phyloP scores from a whole-genome alignment of 2,888 invertebrate species.

The Hirtodrosophila trivittata region DNA sequence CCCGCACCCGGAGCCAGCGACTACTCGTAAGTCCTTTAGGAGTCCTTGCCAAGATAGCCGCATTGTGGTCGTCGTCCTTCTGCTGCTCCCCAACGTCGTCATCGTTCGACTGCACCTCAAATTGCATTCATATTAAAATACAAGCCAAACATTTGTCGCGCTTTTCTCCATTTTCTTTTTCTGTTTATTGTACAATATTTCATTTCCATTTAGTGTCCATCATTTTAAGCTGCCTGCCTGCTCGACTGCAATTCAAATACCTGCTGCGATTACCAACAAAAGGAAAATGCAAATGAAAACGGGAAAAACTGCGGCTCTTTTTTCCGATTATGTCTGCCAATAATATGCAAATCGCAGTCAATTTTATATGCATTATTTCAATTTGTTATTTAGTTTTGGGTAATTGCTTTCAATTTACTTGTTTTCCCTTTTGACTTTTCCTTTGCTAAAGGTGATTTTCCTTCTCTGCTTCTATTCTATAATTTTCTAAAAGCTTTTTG shows the following conservation, averaged over 20 bases:
- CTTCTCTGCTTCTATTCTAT: not conserved
- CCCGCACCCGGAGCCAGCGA: not conserved
- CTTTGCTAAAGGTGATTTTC: not conserved
- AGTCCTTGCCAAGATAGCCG: conserved; percentile 31
- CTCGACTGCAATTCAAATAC: conserved; percentile 6
- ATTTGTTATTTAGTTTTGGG: conserved; percentile 4
- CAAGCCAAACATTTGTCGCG: conserved; percentile 60
- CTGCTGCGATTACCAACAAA: conserved; percentile 22
- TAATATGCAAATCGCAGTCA: conserved; percentile 22
- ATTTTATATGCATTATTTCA: conserved; percentile 15
- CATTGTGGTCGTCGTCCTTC: conserved; percentile 22
- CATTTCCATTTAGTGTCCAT: conserved; percentile 32
- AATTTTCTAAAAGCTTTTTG: not conserved
- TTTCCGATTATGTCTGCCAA: conserved; percentile 17
- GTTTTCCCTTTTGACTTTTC: not conserved
- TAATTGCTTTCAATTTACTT: not conserved
- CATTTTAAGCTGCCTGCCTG: conserved; percentile 27
- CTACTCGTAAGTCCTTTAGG: not conserved
- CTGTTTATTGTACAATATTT: conserved; percentile 53
- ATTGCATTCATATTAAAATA: conserved; percentile 61
- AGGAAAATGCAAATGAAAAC: conserved; percentile 2
- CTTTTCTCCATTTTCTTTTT: conserved; percentile 29
- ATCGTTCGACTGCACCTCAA: conserved; percentile 36
- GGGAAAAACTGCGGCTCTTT: conserved; percentile 4
- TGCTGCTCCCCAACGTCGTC: conserved; percentile 15